Conservation (phyloP, 2,113 vertebrate genomes). For the Crotalus tigris region DNA sequence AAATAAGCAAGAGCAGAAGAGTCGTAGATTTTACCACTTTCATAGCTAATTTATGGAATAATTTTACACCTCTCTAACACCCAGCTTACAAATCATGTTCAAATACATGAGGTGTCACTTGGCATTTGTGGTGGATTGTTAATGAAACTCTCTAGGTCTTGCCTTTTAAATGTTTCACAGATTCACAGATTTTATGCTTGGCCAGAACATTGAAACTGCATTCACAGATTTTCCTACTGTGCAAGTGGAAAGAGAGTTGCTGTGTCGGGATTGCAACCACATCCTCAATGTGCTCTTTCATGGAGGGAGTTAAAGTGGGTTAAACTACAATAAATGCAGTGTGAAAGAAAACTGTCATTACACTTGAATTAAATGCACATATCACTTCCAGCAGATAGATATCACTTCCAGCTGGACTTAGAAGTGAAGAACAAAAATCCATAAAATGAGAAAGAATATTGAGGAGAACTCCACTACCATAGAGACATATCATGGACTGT, state of each 20-base stretch:
- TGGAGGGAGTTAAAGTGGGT: neutral
- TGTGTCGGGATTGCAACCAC: slow-evolving; percentile 3
- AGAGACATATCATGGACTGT: neutral
- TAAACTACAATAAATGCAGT: slow-evolving; percentile 16
- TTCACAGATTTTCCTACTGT: slow-evolving; percentile 62
- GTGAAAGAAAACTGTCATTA: slow-evolving; percentile 12
- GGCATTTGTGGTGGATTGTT: slow-evolving; percentile 55
- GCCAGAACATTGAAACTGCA: slow-evolving; percentile 55
- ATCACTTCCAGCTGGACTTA: slow-evolving; percentile 6
- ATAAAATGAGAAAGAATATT: neutral
- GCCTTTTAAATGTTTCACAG: slow-evolving; percentile 62
- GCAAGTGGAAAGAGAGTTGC: slow-evolving; percentile 57
- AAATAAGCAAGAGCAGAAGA: slow-evolving; percentile 60
- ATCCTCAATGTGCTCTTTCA: neutral
- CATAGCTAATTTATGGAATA: slow-evolving; percentile 68
- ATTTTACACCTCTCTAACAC: slow-evolving; percentile 64
- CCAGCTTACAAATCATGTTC: slow-evolving; percentile 59
- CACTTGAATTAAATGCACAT: slow-evolving; percentile 17
- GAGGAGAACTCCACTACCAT: neutral
- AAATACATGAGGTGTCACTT: slow-evolving; percentile 64
- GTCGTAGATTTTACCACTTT: slow-evolving; percentile 59
- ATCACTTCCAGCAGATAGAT: neutral
- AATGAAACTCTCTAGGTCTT: slow-evolving; percentile 66
- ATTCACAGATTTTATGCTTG: slow-evolving; percentile 61
- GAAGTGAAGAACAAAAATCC: neutral